phyloP scores from a whole-genome alignment of 2,113 vertebrate genomes.

The Tapirus terrestris region DNA sequence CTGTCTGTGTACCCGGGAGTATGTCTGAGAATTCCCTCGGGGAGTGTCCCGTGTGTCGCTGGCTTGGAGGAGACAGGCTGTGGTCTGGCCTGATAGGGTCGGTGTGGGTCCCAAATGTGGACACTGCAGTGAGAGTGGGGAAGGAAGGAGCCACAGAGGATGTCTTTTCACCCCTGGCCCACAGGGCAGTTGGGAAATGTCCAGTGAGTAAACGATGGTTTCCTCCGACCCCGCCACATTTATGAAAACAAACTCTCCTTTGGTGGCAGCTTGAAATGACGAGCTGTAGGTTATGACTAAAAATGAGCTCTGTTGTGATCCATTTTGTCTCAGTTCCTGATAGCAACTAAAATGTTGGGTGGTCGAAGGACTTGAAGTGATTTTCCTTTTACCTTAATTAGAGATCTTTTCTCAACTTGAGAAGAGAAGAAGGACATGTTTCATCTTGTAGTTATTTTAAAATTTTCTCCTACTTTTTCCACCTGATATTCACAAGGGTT shows the following conservation, averaged over 20 bases:
- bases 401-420: not conserved
- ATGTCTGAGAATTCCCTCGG: not conserved
- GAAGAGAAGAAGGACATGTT: not conserved
- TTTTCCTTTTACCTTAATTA: not conserved
- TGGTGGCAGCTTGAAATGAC: not conserved
- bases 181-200: fast-evolving
- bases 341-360: not conserved
- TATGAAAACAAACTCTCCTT: not conserved
- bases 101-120: fast-evolving
- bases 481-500: conserved; percentile 40
- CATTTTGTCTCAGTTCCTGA: not conserved
- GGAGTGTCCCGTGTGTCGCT: fast-evolving
- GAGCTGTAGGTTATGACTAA: not conserved
- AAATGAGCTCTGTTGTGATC: not conserved
- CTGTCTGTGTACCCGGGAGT: fast-evolving
- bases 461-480: conserved; percentile 65
- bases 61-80: fast-evolving
- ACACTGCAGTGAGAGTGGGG: not conserved
- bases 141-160: not conserved
- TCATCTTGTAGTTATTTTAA: conserved; percentile 61
- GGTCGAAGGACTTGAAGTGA: too few relatives aligned
- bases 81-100: not conserved
- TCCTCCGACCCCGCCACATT: not conserved
- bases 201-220: fast-evolving
- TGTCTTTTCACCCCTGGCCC: not conserved